Base-by-base conservation (phyloP, 2,113 vertebrate species). In the Zosterops hypoxanthus region DNA sequence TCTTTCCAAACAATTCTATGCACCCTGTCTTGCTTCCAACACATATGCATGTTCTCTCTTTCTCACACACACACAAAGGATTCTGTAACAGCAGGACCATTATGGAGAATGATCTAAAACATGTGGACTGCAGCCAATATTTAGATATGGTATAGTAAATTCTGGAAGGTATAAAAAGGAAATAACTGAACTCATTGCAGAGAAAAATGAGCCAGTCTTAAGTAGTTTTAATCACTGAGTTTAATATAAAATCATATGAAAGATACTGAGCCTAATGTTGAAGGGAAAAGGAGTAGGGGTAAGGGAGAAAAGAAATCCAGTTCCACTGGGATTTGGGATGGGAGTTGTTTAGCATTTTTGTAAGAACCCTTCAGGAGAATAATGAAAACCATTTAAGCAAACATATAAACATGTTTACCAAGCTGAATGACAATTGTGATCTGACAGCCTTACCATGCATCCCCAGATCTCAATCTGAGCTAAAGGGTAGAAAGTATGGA, bases 61-160 rank as follows among this genome's bases (percentile, higher is more conserved):
- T 94, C 93, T 89, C 96, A 36, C 91, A 82, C 84, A 72, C 86
- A 92, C 88, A 93, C 63, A 95, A 86, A 97, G 80, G 80, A 95
- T 95, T 96, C 90, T 95, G 0, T 94, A 96, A 97, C 94, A 96
- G 95, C 94, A 91, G 86, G 78, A 94, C 96, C 86, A 96, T 96
- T 97, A 97, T 97, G 94, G 79, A 94, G 91, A 94, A 94, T 96
- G 92, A 97, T 97, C 95, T 96, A 97, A 97, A 97, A 94, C 96
- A 95, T 90, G 90, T 96, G 95, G 96, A 97, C 88, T 90, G 94
- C 90, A 97, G 96, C 95, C 96, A 97, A 68, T 92, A 93, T 96
- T 97, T 97, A 95, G 97, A 97, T 96, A 97, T 94, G 95, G 96
- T 96, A 92, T 80, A 96, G 86, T 94, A 96, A 93, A 94, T 97